Conservation (phyloP, 2,888 invertebrate genomes). For the Artemia sinica region DNA sequence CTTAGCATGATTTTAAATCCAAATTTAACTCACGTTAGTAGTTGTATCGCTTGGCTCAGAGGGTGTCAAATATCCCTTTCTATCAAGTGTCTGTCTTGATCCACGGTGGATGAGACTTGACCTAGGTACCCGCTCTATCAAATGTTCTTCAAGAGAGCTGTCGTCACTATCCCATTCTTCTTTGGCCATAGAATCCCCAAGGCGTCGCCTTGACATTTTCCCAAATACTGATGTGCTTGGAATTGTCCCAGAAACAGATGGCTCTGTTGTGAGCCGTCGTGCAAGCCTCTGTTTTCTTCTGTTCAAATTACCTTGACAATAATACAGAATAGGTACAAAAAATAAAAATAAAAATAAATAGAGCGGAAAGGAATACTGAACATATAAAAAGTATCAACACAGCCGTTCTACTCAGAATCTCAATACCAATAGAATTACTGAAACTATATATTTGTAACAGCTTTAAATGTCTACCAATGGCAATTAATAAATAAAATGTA, state of each 20-base stretch:
- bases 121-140: not conserved
- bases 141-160: not conserved
- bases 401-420: too few relatives aligned
- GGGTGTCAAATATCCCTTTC: not conserved
- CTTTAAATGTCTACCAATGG: too few relatives aligned
- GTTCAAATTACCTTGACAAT: slow-evolving; percentile 1
- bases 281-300: slow-evolving; percentile 3
- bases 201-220: not conserved
- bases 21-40: too few relatives aligned
- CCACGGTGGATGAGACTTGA: slow-evolving; percentile 14
- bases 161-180: slow-evolving; percentile 9
- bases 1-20: too few relatives aligned
- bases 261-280: not conserved
- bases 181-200: not conserved
- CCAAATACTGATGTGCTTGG: not conserved
- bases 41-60: too few relatives aligned
- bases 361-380: too few relatives aligned
- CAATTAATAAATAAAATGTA: too few relatives aligned
- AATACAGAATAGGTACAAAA: not conserved
- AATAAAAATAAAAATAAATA: too few relatives aligned
- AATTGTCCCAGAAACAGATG: not conserved
- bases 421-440: too few relatives aligned
- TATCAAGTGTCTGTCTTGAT: slow-evolving; percentile 18
- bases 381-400: too few relatives aligned
- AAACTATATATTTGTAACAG: too few relatives aligned